These are phyloP conservation scores for Nestor notabilis DNA, from an alignment of 2,113 vertebrate species.

Conservation along the genomic window DNA sequence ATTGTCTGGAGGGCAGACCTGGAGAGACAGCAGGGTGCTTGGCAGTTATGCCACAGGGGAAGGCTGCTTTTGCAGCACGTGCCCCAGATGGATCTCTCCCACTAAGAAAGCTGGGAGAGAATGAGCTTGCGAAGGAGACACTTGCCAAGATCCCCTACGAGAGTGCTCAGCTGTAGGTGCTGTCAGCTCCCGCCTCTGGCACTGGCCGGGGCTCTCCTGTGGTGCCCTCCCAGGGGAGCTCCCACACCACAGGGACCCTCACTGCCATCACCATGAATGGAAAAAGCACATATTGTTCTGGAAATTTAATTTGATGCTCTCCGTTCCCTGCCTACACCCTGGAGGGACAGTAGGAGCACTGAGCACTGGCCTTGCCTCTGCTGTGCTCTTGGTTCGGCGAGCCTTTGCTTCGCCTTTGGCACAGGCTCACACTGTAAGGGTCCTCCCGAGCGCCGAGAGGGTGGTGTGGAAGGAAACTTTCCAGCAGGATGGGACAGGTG, in stretches of 20 bases:
- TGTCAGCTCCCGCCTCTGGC: background rate
- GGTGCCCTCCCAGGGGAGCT: background rate
- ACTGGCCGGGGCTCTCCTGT: background rate
- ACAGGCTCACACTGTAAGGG: background rate
- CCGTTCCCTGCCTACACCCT: background rate
- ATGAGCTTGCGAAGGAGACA: background rate
- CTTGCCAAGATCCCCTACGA: background rate
- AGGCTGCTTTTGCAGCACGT: background rate
- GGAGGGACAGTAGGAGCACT: background rate
- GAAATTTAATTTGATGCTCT: background rate
- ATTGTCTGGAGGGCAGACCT: background rate
- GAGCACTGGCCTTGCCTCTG: background rate
- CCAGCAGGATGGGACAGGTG: background rate
- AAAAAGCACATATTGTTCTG: background rate
- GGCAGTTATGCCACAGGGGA: background rate
- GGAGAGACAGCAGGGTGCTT: fast-evolving
- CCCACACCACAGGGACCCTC: background rate
- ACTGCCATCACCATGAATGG: fast-evolving
- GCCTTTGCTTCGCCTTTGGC: background rate
- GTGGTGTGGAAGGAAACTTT: background rate
- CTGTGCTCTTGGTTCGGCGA: background rate
- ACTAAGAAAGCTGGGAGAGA: fast-evolving
- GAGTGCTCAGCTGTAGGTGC: background rate
- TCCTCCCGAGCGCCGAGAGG: background rate
- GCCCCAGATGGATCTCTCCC: background rate